These are phyloP conservation scores for Anhinga rufa DNA, from an alignment of 2,113 vertebrate species.

Conservation along the genomic window DNA sequence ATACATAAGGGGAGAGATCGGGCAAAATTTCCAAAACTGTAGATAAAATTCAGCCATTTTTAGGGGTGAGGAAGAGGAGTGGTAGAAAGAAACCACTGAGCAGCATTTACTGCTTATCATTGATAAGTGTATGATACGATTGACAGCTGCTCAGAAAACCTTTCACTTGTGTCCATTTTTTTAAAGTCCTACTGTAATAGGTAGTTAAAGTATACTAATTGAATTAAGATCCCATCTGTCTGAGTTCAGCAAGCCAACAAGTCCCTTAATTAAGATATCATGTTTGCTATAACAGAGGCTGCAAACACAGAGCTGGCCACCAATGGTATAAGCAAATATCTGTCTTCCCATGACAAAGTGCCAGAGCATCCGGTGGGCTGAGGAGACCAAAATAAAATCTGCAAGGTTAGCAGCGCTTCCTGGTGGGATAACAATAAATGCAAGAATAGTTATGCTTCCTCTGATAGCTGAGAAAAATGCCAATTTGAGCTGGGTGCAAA, in stretches of 20 bases:
- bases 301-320: constrained; percentile 32
- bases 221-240: constrained; percentile 78
- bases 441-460: neutral
- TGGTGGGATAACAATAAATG: neutral
- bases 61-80: neutral
- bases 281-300: constrained; percentile 61
- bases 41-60: neutral
- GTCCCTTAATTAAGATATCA: constrained; percentile 61
- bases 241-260: constrained; percentile 64
- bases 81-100: neutral
- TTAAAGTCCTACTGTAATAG: constrained; percentile 54
- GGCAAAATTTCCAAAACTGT: neutral
- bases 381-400: neutral
- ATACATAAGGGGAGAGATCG: neutral
- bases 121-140: too few species aligned
- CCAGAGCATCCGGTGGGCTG: neutral
- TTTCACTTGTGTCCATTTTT: constrained; percentile 18
- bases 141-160: neutral
- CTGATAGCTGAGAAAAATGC: neutral
- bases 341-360: neutral
- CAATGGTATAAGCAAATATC: neutral
- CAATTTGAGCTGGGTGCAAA: neutral
- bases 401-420: neutral
- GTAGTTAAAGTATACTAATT: constrained; percentile 77
- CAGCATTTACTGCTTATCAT: neutral